Evolutionary conservation across 2,888 invertebrate genomes (phyloP).

Genomic region (Podotricha telesiphe): DNA sequence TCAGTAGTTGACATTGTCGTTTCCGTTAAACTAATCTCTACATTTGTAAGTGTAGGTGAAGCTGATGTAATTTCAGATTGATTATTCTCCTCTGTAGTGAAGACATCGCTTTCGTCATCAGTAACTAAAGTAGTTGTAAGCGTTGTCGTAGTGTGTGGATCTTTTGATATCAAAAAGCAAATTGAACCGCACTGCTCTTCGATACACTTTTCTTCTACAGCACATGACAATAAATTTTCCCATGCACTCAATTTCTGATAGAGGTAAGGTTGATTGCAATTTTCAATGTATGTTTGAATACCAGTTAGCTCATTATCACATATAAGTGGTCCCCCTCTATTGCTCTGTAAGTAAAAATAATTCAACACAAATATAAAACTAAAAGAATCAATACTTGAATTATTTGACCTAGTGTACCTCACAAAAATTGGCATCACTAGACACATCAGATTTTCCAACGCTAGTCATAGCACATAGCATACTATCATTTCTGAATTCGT

Average conservation of each 20-base stretch:
- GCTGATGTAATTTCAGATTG: constrained; percentile 1
- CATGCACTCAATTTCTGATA: constrained; percentile 67
- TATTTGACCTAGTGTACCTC: constrained; percentile 50
- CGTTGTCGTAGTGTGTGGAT: constrained; percentile 44
- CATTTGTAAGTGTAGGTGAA: constrained; percentile 20
- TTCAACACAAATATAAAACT: not conserved
- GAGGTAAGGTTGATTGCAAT: constrained; percentile 67
- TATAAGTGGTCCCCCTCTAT: constrained; percentile 72
- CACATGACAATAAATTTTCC: constrained; percentile 66
- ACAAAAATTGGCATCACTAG: constrained; percentile 59
- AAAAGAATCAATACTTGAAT: constrained; percentile 8
- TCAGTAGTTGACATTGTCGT: constrained; percentile 27
- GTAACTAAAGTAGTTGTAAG: not conserved
- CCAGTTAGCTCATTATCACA: constrained; percentile 66
- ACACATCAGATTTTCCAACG: constrained; percentile 53
- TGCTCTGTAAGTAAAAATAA: constrained; percentile 57
- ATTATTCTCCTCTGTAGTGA: constrained; percentile 1
- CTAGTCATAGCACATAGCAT: constrained; percentile 65
- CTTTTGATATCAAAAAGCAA: constrained; percentile 64
- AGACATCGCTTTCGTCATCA: not conserved
- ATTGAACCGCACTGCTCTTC: constrained; percentile 57
- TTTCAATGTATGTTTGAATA: constrained; percentile 69
- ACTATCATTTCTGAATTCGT: constrained; percentile 54
- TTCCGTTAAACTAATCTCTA: constrained; percentile 19
- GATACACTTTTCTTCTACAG: constrained; percentile 61